A percentile compares a stretch with the other conserved stretches of the same genome.
These are phyloP conservation scores for Lepidurus packardi DNA, from an alignment of 1,140 invertebrate species.

Conservation along the genomic window DNA sequence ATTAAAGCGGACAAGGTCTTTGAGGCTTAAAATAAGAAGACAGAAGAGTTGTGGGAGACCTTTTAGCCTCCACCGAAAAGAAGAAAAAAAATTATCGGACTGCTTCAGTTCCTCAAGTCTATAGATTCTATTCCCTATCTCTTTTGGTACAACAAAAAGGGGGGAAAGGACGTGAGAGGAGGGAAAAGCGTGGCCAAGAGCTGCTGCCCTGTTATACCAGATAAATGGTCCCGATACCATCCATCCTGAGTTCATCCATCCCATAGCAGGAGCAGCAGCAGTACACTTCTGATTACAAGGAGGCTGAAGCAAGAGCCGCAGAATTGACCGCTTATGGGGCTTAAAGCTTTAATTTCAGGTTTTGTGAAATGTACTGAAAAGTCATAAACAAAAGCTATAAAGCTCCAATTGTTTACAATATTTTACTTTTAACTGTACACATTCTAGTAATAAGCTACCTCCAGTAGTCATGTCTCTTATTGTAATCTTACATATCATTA, in stretches of 20 bases:
- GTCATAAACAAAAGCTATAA: too few species aligned
- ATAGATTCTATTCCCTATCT: conserved; percentile 5
- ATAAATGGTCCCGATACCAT: conserved; percentile 19
- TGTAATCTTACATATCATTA: too few species aligned
- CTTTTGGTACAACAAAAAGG: neutral
- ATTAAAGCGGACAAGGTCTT: conserved; percentile 1
- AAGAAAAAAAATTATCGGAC: conserved; percentile 6
- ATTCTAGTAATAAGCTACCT: too few species aligned
- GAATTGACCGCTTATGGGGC: neutral
- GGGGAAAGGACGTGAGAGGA: neutral
- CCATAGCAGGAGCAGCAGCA: neutral
- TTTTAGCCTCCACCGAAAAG: neutral
- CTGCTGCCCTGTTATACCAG: neutral
- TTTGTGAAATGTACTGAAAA: neutral
- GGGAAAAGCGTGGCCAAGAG: conserved; percentile 8
- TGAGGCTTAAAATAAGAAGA: neutral
- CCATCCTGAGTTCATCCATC: neutral
- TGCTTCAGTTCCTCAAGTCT: neutral
- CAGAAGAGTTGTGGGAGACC: conserved; percentile 7
- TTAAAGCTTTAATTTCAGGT: neutral
- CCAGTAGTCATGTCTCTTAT: too few species aligned
- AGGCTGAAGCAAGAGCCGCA: conserved; percentile 6
- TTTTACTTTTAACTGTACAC: too few species aligned
- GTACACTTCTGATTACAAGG: neutral
- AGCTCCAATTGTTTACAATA: too few species aligned